Conservation (phyloP, 2,888 invertebrate species). For the Drosophila peninsularis region DNA sequence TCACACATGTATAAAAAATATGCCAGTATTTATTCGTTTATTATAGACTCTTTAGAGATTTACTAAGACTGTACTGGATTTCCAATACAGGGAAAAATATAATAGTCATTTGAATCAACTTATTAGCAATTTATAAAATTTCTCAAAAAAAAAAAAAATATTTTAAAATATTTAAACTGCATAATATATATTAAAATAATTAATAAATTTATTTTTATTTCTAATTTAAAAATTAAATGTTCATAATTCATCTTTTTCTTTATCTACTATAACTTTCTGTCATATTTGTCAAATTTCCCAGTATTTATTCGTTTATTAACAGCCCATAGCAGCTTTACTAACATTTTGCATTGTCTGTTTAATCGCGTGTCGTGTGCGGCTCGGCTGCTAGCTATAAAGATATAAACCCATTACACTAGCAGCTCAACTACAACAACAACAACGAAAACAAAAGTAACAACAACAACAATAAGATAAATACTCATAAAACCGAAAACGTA, state of each 20-base stretch:
- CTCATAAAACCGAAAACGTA: conserved; percentile 43
- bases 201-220: no score
- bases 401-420: conserved; percentile 63
- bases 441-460: conserved; percentile 15
- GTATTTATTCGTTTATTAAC: neutral
- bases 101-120: no score
- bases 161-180: no score
- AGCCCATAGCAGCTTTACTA: neutral
- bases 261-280: neutral
- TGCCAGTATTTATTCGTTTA: no score
- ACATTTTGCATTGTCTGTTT: conserved; percentile 23
- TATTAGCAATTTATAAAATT: no score
- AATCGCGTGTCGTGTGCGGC: conserved; percentile 64
- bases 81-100: no score
- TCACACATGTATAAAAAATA: no score
- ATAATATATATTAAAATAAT: no score
- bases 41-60: no score
- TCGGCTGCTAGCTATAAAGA: conserved; percentile 60
- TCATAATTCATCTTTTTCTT: neutral
- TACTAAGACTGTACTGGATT: no score
- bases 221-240: no score
- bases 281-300: neutral
- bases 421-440: conserved; percentile 19
- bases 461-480: conserved; percentile 23
- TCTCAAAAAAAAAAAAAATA: no score